These are phyloP conservation scores for Heterodera schachtii DNA, from an alignment of 1,140 invertebrate genomes.

Conservation along the genomic window DNA sequence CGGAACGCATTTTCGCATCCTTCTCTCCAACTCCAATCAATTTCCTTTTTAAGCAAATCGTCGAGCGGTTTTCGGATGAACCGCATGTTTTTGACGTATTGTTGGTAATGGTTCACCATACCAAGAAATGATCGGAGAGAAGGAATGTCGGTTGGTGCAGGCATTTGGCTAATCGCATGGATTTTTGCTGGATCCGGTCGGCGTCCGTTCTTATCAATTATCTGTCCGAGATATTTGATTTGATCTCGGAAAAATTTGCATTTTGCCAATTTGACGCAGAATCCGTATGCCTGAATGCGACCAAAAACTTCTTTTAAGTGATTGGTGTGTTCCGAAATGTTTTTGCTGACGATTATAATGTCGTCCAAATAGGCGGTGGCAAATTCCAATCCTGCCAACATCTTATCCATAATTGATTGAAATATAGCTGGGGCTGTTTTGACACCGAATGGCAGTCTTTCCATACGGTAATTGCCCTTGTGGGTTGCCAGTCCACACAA, in stretches of 20 bases:
- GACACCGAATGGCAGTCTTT: slow-evolving; percentile 23
- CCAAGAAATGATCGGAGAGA: slow-evolving; percentile 12
- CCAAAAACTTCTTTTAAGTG: slow-evolving; percentile 62
- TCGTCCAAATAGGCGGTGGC: slow-evolving; percentile 57
- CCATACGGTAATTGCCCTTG: slow-evolving; percentile 20
- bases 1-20: slow-evolving; percentile 48
- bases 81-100: too few species aligned
- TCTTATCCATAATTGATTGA: slow-evolving; percentile 6
- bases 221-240: slow-evolving; percentile 64
- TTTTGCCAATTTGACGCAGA: slow-evolving; percentile 1
- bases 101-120: slow-evolving; percentile 28
- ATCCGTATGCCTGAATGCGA: neutral
- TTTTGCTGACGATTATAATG: slow-evolving; percentile 36
- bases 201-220: slow-evolving; percentile 3
- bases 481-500: slow-evolving; percentile 19
- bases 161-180: neutral
- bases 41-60: slow-evolving; percentile 23
- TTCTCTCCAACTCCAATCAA: slow-evolving; percentile 38
- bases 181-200: slow-evolving; percentile 3
- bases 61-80: slow-evolving; percentile 26
- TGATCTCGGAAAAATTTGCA: slow-evolving; percentile 67
- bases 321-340: slow-evolving; percentile 43
- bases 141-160: slow-evolving; percentile 8
- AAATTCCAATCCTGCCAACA: slow-evolving; percentile 1
- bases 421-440: slow-evolving; percentile 11